Conservation (phyloP, 2,888 invertebrate genomes). For the Mystacides longicornis region DNA sequence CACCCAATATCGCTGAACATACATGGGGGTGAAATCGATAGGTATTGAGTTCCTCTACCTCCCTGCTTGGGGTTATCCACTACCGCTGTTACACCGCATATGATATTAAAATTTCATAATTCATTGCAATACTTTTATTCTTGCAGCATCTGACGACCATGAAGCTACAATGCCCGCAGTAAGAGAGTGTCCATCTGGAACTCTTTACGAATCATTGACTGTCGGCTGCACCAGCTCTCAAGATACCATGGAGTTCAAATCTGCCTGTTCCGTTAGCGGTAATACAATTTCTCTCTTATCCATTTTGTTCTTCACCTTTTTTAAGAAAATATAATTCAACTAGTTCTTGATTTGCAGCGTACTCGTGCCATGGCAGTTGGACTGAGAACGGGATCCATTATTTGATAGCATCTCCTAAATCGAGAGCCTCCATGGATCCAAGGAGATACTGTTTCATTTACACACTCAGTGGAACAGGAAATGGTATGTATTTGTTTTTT, state of each 20-base stretch:
- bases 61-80: too few species aligned
- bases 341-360: too few species aligned
- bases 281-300: conserved; percentile 24
- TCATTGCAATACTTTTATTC: too few species aligned
- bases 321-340: too few species aligned
- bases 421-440: conserved; percentile 44
- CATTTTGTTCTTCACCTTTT: not conserved
- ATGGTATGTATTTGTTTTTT: conserved; percentile 32
- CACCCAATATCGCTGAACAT: too few species aligned
- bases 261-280: conserved; percentile 51
- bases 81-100: too few species aligned
- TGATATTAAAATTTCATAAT: too few species aligned
- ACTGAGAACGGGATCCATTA: conserved; percentile 54
- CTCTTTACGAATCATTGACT: conserved; percentile 49
- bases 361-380: conserved; percentile 71
- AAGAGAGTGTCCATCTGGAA: conserved; percentile 42
- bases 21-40: too few species aligned
- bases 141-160: conserved; percentile 30
- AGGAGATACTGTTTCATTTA: conserved; percentile 58
- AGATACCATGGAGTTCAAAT: conserved; percentile 54
- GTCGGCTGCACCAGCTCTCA: conserved; percentile 52
- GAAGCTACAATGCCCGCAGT: conserved; percentile 28
- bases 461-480: conserved; percentile 35
- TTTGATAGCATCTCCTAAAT: conserved; percentile 58
- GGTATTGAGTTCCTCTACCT: too few species aligned